Percentiles rank a stretch among this genome's conserved stretches.
phyloP scores from a whole-genome alignment of 92 coral and sea anemone species.

The Bergia sp. region DNA sequence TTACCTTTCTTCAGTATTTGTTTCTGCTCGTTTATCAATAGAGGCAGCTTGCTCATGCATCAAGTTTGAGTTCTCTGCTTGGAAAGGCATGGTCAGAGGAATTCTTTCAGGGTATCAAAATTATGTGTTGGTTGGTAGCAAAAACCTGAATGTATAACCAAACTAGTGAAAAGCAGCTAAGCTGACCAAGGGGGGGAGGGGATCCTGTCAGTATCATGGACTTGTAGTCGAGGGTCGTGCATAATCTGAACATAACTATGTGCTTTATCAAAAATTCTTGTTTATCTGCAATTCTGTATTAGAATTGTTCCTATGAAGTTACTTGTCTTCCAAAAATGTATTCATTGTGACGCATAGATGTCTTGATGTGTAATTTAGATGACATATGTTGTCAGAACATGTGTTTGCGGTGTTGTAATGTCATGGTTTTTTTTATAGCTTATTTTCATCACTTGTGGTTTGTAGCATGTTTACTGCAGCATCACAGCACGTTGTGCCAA shows the following conservation, averaged over 20 bases:
- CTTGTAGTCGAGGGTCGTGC: constrained; percentile 41
- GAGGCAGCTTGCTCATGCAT: neutral
- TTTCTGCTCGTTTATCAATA: neutral
- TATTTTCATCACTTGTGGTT: neutral
- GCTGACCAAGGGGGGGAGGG: neutral
- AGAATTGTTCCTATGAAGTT: neutral
- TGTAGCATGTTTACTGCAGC: neutral
- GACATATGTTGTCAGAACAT: constrained; percentile 6
- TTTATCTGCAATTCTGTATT: neutral
- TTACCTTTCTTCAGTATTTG: neutral
- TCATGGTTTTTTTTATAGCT: neutral
- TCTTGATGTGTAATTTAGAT: neutral
- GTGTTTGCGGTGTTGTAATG: constrained; percentile 4
- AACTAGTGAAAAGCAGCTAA: neutral
- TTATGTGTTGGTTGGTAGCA: neutral
- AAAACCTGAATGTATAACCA: neutral
- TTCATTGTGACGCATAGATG: neutral
- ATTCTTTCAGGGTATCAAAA: neutral
- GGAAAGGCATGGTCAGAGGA: neutral
- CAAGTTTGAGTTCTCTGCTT: neutral
- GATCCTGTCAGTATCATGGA: neutral
- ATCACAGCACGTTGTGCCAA: neutral
- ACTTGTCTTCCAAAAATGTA: neutral
- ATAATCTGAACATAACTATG: constrained; percentile 20
- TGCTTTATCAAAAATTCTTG: neutral